These are phyloP conservation scores for Hyperoplus immaculatus DNA, from an alignment of 2,797 vertebrate genomes.

Conservation along the genomic window DNA sequence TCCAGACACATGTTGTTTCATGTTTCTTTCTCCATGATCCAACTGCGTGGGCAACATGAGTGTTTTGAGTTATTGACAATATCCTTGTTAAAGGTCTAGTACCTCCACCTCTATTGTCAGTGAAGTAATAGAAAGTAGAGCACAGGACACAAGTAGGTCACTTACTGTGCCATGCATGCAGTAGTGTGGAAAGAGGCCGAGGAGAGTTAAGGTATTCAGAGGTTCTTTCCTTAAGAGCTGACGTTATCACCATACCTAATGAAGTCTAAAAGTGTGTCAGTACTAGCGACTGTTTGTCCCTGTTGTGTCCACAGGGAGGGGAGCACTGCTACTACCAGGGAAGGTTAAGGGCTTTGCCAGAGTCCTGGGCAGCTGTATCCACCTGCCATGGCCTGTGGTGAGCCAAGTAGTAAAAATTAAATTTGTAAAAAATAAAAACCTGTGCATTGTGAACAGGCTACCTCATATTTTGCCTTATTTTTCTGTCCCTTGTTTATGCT, in stretches of 20 bases:
- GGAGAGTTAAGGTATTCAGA: slow-evolving; percentile 7
- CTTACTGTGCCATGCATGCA: slow-evolving; percentile 43
- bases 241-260: background rate
- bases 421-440: background rate
- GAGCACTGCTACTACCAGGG: slow-evolving; percentile 99
- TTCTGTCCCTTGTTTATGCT: background rate
- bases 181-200: background rate
- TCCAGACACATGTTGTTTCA: background rate
- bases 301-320: slow-evolving; percentile 86
- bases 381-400: slow-evolving; percentile 95
- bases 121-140: slow-evolving; percentile 37
- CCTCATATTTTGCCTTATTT: background rate
- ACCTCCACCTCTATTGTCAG: slow-evolving; percentile 57
- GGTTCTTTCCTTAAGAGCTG: slow-evolving; percentile 23
- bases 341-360: slow-evolving; percentile 85
- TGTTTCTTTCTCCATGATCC: slow-evolving; percentile 17
- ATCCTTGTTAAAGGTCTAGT: slow-evolving; percentile 29
- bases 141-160: slow-evolving; percentile 73
- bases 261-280: slow-evolving; percentile 30
- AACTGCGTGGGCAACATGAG: slow-evolving; percentile 34
- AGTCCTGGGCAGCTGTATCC: slow-evolving; percentile 93
- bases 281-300: slow-evolving; percentile 8
- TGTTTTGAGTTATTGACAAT: slow-evolving; percentile 71
- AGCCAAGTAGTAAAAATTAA: slow-evolving; percentile 67
- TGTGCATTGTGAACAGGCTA: background rate